These are phyloP conservation scores for Vesta saturnalis DNA, from an alignment of 2,888 invertebrate genomes.

Conservation along the genomic window DNA sequence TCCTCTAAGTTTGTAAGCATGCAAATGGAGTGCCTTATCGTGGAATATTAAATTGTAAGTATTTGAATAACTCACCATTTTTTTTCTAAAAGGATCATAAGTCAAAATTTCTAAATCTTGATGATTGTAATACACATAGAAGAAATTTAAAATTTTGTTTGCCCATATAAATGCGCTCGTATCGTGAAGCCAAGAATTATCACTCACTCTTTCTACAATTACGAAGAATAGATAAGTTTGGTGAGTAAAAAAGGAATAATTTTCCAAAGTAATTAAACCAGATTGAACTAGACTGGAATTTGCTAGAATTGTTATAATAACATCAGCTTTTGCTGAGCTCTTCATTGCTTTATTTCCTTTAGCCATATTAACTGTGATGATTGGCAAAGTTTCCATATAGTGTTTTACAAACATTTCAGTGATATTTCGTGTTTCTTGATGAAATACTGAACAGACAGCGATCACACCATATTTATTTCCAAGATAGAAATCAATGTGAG, in stretches of 20 bases:
- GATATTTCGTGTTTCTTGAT: no score
- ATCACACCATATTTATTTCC: no score
- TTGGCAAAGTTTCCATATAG: no score
- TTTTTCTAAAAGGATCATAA: conserved; percentile 19
- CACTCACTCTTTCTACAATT: neutral
- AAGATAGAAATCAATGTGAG: no score
- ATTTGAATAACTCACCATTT: neutral
- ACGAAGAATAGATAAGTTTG: conserved; percentile 6
- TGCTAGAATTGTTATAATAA: neutral
- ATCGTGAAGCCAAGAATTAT: neutral
- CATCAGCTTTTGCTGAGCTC: neutral
- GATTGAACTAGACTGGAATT: neutral
- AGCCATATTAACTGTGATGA: neutral
- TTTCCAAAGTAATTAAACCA: neutral
- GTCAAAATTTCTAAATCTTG: neutral
- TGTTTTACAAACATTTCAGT: no score
- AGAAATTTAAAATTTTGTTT: conserved; percentile 17
- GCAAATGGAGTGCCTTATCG: neutral
- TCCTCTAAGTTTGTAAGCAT: neutral
- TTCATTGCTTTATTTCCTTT: neutral
- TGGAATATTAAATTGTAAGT: neutral
- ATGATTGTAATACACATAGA: conserved; percentile 17
- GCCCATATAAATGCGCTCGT: neutral
- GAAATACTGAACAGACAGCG: no score
- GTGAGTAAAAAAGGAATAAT: neutral